phyloP scores from a whole-genome alignment of 2,797 vertebrate species.

The Nasua narica region DNA sequence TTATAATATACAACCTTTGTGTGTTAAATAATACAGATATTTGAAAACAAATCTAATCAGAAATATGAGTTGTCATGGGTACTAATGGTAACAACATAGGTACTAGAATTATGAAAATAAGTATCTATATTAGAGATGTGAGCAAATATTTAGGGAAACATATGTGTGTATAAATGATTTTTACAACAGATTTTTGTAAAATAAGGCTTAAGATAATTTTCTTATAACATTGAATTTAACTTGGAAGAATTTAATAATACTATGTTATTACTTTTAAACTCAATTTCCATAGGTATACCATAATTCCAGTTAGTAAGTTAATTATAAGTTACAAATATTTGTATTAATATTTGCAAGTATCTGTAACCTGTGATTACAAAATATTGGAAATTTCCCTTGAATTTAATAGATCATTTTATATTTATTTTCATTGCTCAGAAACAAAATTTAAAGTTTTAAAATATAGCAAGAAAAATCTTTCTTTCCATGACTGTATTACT shows the following conservation, averaged over 20 bases:
- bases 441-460: not conserved
- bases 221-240: not conserved
- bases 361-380: not conserved
- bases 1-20: not conserved
- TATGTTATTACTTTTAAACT: not conserved
- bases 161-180: not conserved
- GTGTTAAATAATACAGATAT: not conserved
- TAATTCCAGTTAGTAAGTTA: not conserved
- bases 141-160: not conserved
- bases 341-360: not conserved
- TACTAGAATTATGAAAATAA: not conserved
- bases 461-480: not conserved
- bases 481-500: not conserved
- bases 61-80: not conserved
- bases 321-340: not conserved
- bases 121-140: not conserved
- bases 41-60: slow-evolving; percentile 11
- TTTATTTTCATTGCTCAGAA: not conserved
- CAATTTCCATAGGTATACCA: not conserved
- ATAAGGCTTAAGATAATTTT: not conserved
- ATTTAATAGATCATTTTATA: not conserved
- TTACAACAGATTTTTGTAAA: not conserved
- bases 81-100: not conserved
- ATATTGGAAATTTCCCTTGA: not conserved
- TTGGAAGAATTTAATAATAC: not conserved